Percentiles rank a stretch among this genome's conserved stretches.
Conservation (phyloP, 2,113 vertebrate species). For the Psammodynastes pulverulentus region DNA sequence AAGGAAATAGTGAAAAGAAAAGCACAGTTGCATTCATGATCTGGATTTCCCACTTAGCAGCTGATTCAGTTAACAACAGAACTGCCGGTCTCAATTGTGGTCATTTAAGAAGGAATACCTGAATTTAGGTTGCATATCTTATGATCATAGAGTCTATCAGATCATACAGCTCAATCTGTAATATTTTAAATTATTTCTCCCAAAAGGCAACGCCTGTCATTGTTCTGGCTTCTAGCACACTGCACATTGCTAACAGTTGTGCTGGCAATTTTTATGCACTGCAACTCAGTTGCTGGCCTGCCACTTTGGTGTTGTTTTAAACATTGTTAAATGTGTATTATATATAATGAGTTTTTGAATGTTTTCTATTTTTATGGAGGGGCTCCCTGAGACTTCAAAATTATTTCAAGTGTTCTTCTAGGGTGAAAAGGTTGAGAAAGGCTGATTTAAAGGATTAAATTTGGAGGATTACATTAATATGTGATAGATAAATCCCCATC, state of each 20-base stretch:
- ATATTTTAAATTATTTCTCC: conserved; percentile 12
- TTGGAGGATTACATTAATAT: background rate
- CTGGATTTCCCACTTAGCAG: background rate
- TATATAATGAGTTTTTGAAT: background rate
- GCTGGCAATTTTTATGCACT: background rate
- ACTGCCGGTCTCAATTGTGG: background rate
- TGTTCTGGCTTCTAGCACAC: conserved; percentile 15
- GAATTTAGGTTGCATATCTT: background rate
- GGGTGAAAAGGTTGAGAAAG: background rate
- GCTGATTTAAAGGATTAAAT: background rate
- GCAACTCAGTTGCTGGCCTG: background rate
- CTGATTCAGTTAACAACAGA: background rate
- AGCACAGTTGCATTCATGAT: background rate
- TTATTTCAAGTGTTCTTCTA: background rate
- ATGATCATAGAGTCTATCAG: background rate
- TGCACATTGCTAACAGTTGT: background rate
- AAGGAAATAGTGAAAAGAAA: background rate
- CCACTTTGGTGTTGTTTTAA: background rate
- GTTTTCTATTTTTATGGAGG: background rate
- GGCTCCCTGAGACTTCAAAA: background rate
- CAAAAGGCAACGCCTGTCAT: conserved; percentile 21
- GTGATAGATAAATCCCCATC: background rate
- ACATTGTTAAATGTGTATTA: background rate
- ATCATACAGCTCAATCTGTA: background rate
- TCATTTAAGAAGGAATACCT: background rate